A percentile compares a stretch with the other conserved stretches of the same genome.
Conservation (phyloP, 2,113 vertebrate genomes). For the Engraulis encrasicolus region DNA sequence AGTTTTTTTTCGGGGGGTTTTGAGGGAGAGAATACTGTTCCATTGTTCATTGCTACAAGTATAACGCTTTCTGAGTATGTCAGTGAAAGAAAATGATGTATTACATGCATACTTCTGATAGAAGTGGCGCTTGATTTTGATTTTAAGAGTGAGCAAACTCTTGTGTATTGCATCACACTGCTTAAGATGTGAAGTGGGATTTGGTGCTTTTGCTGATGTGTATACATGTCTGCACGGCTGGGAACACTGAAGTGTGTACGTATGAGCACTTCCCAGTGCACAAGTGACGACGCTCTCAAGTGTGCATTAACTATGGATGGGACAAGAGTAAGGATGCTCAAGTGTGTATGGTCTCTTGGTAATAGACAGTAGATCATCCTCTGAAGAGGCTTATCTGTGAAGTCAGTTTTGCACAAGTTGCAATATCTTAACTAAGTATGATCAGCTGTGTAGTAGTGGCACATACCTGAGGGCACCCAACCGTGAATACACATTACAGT, state of each 20-base stretch:
- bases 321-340: no score
- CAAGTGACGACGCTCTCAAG: no score
- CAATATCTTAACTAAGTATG: no score
- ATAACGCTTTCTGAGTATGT: slow-evolving; percentile 38
- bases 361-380: neutral
- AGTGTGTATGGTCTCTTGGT: neutral
- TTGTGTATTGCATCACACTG: neutral
- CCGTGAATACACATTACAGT: no score
- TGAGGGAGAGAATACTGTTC: slow-evolving; percentile 31
- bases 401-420: no score
- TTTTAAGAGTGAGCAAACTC: neutral
- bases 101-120: neutral
- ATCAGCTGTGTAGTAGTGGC: no score
- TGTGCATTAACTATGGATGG: no score
- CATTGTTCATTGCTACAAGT: slow-evolving; percentile 36
- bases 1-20: slow-evolving; percentile 2
- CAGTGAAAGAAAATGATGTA: neutral
- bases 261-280: neutral
- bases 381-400: no score
- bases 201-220: neutral
- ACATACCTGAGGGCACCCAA: no score
- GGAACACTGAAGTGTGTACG: neutral
- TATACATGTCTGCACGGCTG: neutral
- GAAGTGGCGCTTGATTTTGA: neutral
- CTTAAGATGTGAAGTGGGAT: neutral